Evolutionary conservation across 2,113 vertebrate genomes (phyloP).

Genomic region (Pantherophis guttatus): DNA sequence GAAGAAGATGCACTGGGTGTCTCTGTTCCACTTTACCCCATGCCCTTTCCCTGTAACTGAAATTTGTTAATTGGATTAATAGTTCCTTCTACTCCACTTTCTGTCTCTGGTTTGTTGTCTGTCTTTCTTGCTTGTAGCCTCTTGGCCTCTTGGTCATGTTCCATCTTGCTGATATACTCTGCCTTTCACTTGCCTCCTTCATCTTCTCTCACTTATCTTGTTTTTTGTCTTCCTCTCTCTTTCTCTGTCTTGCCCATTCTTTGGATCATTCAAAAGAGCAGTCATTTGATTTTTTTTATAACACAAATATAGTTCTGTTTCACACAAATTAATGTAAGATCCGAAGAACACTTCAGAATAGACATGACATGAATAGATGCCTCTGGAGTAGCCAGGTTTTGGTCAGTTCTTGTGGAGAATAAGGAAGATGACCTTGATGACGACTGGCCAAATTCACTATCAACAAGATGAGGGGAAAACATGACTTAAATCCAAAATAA

Average conservation of each 20-base stretch:
- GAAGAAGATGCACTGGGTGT: neutral
- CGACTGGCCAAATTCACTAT: neutral
- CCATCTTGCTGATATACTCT: neutral
- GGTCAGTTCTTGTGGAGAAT: neutral
- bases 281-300: neutral
- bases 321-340: neutral
- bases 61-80: neutral
- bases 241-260: neutral
- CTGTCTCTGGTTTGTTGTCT: neutral
- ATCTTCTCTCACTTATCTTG: neutral
- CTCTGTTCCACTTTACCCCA: neutral
- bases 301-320: neutral
- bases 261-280: neutral
- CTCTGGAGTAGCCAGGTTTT: neutral
- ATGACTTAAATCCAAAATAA: neutral
- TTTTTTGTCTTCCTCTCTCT: neutral
- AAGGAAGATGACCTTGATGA: neutral
- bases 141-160: neutral
- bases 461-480: neutral
- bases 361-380: neutral
- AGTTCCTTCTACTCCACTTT: neutral
- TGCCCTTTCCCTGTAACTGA: neutral
- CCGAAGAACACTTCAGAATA: neutral
- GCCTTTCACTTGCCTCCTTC: neutral
- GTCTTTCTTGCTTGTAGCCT: neutral